Evolutionary conservation across 2,113 vertebrate species (phyloP), one percentile per base, ranked within the genome.

Genomic region (Perca flavescens): DNA sequence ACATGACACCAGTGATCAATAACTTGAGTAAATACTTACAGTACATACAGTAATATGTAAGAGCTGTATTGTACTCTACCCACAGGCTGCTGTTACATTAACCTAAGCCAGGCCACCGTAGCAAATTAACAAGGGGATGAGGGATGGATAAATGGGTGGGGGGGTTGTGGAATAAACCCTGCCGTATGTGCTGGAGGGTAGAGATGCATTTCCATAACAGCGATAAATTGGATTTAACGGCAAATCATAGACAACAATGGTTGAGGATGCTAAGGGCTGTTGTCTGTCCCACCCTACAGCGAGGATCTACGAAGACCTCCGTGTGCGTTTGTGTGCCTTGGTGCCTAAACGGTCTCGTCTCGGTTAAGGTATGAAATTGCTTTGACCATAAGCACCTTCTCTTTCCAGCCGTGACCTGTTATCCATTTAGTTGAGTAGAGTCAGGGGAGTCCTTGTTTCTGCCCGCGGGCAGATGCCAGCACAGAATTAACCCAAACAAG

Each of bases 151-250:
- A 90, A 90, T 64, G 21, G 62, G 31, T 1, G 36, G 69, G 69
- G 67, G 52, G 80, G 74, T 75, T 86, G 86, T 82, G 53, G 83
- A 86, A 90, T 88, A 91, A 93, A 92, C 88, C 80, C 63, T 22
- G 86, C 74, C 88, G 87, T 86, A 92, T 83, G 82, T 75, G 85
- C 91, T 83, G 77, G 79, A 90, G 93, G 95, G 92, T 84, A 79
- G 86, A 91, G 82, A 88, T 83, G 79, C 80, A 95, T 95, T 95
- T 94, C 94, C 94, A 95, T 94, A 94, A 91, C 91, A 85, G 94
- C 93, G 95, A 94, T 93, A 95, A 96, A 96, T 96, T 93, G 94
- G 94, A 96, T 96, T 96, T 95, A 94, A 95, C 94, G 93, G 92
- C 86, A 86, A 93, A 94, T 96, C 94, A 94, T 72, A 82, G 93